Evolutionary conservation across 2,888 invertebrate species (phyloP).

Genomic region (Lissocephala sabroskyi): DNA sequence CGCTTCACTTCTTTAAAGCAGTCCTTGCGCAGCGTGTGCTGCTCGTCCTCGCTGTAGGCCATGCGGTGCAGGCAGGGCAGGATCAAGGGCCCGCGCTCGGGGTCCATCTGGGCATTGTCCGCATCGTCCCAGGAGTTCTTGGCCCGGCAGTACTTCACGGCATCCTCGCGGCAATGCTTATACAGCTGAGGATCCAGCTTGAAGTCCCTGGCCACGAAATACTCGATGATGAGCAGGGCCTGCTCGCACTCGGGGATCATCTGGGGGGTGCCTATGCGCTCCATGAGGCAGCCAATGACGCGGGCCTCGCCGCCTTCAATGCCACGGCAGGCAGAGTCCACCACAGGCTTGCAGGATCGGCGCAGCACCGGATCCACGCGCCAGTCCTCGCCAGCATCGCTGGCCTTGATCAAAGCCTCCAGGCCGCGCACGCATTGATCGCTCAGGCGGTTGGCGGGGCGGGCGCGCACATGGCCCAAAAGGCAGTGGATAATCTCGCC

Average conservation of each 20-base stretch:
- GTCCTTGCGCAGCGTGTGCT: conserved; percentile 75
- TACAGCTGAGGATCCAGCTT: conserved; percentile 92
- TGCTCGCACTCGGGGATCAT: conserved; percentile 94
- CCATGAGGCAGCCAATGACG: conserved; percentile 95
- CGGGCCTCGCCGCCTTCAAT: conserved; percentile 83
- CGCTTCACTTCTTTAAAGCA: conserved; percentile 84
- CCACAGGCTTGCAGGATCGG: conserved; percentile 89
- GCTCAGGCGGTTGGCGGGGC: conserved; percentile 77
- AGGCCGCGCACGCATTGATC: conserved; percentile 83
- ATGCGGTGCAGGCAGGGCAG: conserved; percentile 91
- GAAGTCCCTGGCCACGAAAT: conserved; percentile 96
- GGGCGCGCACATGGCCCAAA: conserved; percentile 87
- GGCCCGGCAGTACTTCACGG: conserved; percentile 85
- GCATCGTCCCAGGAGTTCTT: conserved; percentile 83
- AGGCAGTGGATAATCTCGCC: conserved; percentile 96
- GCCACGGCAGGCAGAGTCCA: conserved; percentile 83
- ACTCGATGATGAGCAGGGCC: conserved; percentile 95
- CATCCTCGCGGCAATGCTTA: conserved; percentile 89
- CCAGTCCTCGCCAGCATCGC: conserved; percentile 97
- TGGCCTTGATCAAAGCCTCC: conserved; percentile 85
- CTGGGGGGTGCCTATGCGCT: conserved; percentile 83
- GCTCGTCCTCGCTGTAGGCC: conserved; percentile 74
- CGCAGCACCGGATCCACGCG: conserved; percentile 92
- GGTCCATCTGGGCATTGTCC: conserved; percentile 77
- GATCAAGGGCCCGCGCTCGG: conserved; percentile 86